Evolutionary conservation across 2,797 vertebrate genomes (phyloP).

Genomic region (Sphenodon punctatus): DNA sequence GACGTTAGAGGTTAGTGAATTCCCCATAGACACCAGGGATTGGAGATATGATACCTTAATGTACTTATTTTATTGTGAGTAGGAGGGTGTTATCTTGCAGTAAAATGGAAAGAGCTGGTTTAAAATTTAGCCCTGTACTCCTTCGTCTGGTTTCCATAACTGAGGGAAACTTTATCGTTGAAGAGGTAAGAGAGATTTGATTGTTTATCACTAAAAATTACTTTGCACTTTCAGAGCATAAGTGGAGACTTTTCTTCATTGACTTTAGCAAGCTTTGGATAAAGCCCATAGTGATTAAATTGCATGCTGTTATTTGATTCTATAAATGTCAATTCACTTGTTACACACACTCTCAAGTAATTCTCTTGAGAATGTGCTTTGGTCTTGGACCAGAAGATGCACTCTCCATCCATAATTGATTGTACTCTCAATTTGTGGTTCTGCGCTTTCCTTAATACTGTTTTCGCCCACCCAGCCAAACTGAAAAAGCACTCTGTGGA

Average conservation of each 20-base stretch:
- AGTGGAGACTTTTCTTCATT: background rate
- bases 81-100: constrained; percentile 51
- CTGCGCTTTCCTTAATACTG: background rate
- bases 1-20: constrained; percentile 64
- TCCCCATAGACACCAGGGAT: constrained; percentile 56
- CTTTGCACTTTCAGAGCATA: background rate
- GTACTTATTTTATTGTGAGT: constrained; percentile 33
- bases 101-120: constrained; percentile 19
- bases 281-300: background rate
- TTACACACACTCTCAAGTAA: too few relatives aligned
- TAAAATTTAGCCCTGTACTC: constrained; percentile 21
- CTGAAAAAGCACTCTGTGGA: background rate
- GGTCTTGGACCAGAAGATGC: background rate
- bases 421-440: background rate
- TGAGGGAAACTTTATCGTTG: constrained; percentile 10
- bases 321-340: background rate
- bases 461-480: background rate
- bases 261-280: background rate
- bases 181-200: background rate
- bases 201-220: background rate
- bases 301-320: too few relatives aligned
- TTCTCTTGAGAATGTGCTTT: too few relatives aligned
- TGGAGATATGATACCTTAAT: constrained; percentile 72
- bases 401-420: background rate
- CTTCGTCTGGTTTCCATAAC: background rate